Evolutionary conservation across 1,140 invertebrate species (phyloP).

Genomic region (Drosophila paulistorum): DNA sequence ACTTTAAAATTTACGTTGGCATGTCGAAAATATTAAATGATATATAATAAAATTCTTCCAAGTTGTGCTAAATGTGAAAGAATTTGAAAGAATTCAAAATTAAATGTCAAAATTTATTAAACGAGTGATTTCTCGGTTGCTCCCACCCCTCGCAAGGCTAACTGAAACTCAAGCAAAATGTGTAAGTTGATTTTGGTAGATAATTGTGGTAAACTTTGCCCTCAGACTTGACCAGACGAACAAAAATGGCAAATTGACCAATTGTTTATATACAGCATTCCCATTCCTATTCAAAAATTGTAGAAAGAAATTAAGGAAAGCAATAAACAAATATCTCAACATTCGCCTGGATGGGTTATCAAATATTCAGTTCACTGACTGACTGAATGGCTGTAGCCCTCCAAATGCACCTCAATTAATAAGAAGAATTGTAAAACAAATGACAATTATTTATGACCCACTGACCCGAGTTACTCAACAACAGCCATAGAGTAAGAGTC

Average conservation of each 20-base stretch:
- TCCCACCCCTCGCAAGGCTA: too few species aligned
- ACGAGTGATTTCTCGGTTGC: too few species aligned
- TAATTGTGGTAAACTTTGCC: too few species aligned
- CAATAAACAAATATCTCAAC: conserved; percentile 32
- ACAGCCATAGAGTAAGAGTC: neutral
- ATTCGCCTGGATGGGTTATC: conserved; percentile 30
- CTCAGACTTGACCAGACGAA: too few species aligned
- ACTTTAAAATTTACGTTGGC: neutral
- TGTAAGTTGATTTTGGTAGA: too few species aligned
- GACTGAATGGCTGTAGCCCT: conserved; percentile 8
- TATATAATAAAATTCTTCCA: too few species aligned
- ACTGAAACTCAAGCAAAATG: too few species aligned
- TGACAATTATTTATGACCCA: conserved; percentile 45
- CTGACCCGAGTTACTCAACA: conserved; percentile 4
- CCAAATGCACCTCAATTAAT: conserved; percentile 54
- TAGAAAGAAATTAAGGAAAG: conserved; percentile 31
- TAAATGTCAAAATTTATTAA: too few species aligned
- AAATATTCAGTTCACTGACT: conserved; percentile 17
- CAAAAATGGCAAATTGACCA: too few species aligned
- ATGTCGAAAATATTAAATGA: too few species aligned
- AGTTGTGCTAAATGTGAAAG: too few species aligned
- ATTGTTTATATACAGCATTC: neutral
- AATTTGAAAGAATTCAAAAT: too few species aligned
- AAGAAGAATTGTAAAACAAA: conserved; percentile 47
- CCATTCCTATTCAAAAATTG: neutral